These are phyloP conservation scores for Acanthiza pusilla DNA, from an alignment of 2,797 vertebrate species.

Conservation along the genomic window DNA sequence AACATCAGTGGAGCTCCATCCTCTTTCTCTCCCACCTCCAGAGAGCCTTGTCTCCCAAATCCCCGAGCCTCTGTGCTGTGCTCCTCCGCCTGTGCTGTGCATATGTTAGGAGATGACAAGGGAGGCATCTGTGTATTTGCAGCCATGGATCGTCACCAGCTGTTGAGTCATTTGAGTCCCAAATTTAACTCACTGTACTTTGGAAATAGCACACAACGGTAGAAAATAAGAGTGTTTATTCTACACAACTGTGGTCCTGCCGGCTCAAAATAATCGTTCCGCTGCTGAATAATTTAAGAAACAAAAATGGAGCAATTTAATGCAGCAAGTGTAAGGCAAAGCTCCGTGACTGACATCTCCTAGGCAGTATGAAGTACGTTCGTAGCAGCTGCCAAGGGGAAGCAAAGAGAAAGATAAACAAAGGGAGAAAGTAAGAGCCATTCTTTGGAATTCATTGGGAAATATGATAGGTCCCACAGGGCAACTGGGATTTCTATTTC, in stretches of 20 bases:
- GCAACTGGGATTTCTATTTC: not conserved
- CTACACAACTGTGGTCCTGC: not conserved
- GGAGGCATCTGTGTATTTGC: conserved; percentile 19
- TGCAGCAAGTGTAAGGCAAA: conserved; percentile 18
- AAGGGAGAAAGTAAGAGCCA: not conserved
- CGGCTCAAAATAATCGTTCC: conserved; percentile 20
- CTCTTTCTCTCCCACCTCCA: not conserved
- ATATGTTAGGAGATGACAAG: conserved; percentile 20
- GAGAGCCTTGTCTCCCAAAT: not conserved
- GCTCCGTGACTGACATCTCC: not conserved
- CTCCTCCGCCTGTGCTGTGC: not conserved
- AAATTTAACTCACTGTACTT: conserved; percentile 53
- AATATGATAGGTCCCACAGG: not conserved
- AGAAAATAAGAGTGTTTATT: conserved; percentile 47
- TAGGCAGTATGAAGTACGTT: not conserved
- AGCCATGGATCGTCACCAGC: conserved; percentile 28
- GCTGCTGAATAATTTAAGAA: conserved; percentile 48
- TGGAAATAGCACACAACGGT: not conserved
- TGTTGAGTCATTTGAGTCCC: conserved; percentile 56
- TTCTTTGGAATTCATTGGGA: not conserved
- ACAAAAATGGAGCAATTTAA: conserved; percentile 32
- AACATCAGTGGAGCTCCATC: not conserved
- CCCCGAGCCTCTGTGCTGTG: not conserved
- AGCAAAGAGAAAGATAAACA: not conserved
- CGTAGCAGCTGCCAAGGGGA: not conserved